A percentile compares a stretch with the other conserved stretches of the same genome.
Conservation (phyloP, 2,888 invertebrate genomes). For the Drosophila anomalata region DNA sequence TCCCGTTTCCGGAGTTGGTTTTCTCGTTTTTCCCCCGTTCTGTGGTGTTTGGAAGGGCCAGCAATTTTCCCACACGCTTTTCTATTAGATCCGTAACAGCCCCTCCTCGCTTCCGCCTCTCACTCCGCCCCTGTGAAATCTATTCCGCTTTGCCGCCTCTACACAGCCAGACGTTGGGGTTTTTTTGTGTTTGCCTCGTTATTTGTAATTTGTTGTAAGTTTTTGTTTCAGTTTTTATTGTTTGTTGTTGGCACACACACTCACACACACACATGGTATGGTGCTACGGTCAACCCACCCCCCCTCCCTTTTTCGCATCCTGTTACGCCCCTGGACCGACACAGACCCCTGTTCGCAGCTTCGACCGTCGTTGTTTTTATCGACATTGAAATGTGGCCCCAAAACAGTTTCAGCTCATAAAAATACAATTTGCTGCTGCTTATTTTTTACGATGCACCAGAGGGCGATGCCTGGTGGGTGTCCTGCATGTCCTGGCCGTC, state of each 20-base stretch:
- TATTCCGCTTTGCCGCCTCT: conserved; percentile 2
- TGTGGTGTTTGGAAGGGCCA: conserved; percentile 3
- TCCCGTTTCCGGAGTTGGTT: conserved; percentile 27
- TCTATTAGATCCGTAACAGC: conserved; percentile 54
- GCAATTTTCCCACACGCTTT: conserved; percentile 68
- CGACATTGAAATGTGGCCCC: conserved; percentile 81
- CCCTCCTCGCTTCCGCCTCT: not conserved
- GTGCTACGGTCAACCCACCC: not conserved
- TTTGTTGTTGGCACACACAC: conserved; percentile 37
- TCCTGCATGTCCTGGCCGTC: conserved; percentile 5
- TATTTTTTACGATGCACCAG: conserved; percentile 79
- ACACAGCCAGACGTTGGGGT: conserved; percentile 27
- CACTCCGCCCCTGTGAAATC: not conserved
- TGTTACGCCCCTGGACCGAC: conserved; percentile 27
- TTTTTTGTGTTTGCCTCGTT: conserved; percentile 62
- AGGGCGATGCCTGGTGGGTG: conserved; percentile 65
- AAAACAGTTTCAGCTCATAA: conserved; percentile 82
- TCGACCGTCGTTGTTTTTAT: conserved; percentile 71
- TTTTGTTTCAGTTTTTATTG: conserved; percentile 74
- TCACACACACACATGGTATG: conserved; percentile 6
- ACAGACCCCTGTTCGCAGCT: conserved; percentile 8
- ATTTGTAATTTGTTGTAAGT: conserved; percentile 76
- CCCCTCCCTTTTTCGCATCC: conserved; percentile 4
- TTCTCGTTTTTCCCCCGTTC: conserved; percentile 1
- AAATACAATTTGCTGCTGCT: conserved; percentile 83